Evolutionary conservation across 2,113 vertebrate genomes (phyloP), one percentile per base, ranked within the genome.

Genomic region (Cyprinodon tularosa): DNA sequence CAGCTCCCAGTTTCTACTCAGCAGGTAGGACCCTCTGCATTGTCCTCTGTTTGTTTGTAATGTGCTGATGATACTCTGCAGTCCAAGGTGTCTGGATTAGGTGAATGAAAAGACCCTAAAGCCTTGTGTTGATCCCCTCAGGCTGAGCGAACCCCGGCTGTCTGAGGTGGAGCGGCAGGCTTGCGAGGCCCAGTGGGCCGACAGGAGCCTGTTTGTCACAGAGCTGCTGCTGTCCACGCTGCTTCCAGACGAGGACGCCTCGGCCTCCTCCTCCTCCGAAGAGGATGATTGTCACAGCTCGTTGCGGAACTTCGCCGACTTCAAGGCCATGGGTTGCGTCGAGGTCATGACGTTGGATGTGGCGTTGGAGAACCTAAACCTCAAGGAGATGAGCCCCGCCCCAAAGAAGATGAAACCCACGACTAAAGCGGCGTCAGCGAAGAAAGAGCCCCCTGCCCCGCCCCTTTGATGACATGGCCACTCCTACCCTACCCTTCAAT

Each of bases 261-360:
- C 87, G 1, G 78, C 90, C 67, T 88, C 89, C 45, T 88, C 89
- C 45, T 98, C 96, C 48, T 96, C 96, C 86, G 97, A 97, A 60
- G 97, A 98, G 94, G 97, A 98, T 71, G 96, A 98, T 85, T 86
- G 87, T 74, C 89, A 85, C 61, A 80, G 87, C 61, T 53, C 80
- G 1, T 94, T 96, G 92, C 96, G 96, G 83, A 96, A 97, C 89
- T 96, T 98, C 91, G 96, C 96, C 15, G 97, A 98, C 96, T 99
- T 99, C 93, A 94, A 97, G 95, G 96, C 97, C 95, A 98, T 99
- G 97, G 98, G 98, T 93, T 99, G 98, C 92, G 96, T 99, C 93
- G 97, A 99, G 95, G 97, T 99, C 95, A 99, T 99, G 98, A 98
- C 98, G 96, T 93, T 99, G 94, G 98, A 99, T 94, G 97, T 98